phyloP scores from a whole-genome alignment of 2,113 vertebrate genomes.

The Cyprinodon tularosa region DNA sequence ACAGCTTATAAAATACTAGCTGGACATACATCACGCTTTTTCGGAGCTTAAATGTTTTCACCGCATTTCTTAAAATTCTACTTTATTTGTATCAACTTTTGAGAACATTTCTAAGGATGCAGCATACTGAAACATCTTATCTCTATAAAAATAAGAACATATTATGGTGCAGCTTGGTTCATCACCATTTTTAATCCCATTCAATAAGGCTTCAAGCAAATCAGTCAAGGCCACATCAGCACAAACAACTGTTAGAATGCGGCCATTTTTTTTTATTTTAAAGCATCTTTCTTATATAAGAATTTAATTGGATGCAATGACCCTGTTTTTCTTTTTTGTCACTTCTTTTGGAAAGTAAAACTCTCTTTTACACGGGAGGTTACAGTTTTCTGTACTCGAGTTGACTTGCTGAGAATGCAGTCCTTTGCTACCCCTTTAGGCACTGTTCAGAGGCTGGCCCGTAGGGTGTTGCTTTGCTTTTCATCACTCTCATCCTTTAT shows the following conservation, averaged over 20 bases:
- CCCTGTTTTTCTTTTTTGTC: background rate
- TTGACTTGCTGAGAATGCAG: slow-evolving; percentile 72
- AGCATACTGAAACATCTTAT: background rate
- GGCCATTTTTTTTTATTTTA: background rate
- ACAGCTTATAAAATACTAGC: too few species aligned
- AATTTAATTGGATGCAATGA: background rate
- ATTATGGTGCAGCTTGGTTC: background rate
- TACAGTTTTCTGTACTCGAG: slow-evolving; percentile 39
- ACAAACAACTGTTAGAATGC: background rate
- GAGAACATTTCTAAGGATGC: background rate
- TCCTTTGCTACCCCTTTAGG: slow-evolving; percentile 54
- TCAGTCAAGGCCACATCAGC: background rate
- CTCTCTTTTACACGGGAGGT: slow-evolving; percentile 30
- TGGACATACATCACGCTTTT: too few species aligned
- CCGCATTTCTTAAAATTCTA: background rate
- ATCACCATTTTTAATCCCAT: background rate
- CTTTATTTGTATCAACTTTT: background rate
- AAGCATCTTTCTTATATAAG: background rate
- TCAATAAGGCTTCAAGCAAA: background rate
- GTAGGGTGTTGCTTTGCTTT: slow-evolving; percentile 67
- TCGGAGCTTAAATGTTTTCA: too few species aligned
- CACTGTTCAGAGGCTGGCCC: slow-evolving; percentile 65
- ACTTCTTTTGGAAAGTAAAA: slow-evolving; percentile 24
- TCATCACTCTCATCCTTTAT: slow-evolving; percentile 69
- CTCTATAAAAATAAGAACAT: background rate